Evolutionary conservation across 2,797 vertebrate species (phyloP).

Genomic region (Remorina albescens): DNA sequence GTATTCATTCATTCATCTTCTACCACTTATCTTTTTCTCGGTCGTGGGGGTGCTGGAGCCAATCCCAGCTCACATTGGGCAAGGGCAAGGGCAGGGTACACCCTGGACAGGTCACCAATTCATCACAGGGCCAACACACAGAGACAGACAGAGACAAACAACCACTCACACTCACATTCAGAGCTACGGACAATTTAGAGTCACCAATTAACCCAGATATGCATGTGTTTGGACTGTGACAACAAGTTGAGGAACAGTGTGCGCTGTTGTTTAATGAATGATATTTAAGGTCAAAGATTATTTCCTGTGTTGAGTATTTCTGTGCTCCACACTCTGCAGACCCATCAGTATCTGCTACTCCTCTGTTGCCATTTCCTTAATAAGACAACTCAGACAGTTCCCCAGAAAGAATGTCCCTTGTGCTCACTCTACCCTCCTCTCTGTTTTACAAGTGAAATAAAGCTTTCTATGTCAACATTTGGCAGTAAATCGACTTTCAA

Average conservation of each 20-base stretch:
- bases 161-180: too few relatives aligned
- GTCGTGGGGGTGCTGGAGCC: too few relatives aligned
- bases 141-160: too few relatives aligned
- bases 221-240: too few relatives aligned
- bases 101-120: too few relatives aligned
- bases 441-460: constrained; percentile 77
- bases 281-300: background rate
- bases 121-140: too few relatives aligned
- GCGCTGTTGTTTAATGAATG: background rate
- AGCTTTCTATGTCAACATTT: constrained; percentile 72
- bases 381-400: constrained; percentile 46
- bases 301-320: background rate
- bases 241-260: background rate
- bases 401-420: constrained; percentile 58
- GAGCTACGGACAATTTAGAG: too few relatives aligned
- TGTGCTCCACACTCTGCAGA: constrained; percentile 15
- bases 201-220: too few relatives aligned
- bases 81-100: too few relatives aligned
- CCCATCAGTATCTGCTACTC: constrained; percentile 5
- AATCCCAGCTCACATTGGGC: too few relatives aligned
- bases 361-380: constrained; percentile 33
- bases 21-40: too few relatives aligned
- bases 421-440: constrained; percentile 53
- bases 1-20: too few relatives aligned
- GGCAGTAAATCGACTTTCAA: constrained; percentile 71